Percentiles rank a stretch among this genome's conserved stretches.
Evolutionary conservation across 2,888 invertebrate species (phyloP).

Genomic region (Dicyrtomina minuta): DNA sequence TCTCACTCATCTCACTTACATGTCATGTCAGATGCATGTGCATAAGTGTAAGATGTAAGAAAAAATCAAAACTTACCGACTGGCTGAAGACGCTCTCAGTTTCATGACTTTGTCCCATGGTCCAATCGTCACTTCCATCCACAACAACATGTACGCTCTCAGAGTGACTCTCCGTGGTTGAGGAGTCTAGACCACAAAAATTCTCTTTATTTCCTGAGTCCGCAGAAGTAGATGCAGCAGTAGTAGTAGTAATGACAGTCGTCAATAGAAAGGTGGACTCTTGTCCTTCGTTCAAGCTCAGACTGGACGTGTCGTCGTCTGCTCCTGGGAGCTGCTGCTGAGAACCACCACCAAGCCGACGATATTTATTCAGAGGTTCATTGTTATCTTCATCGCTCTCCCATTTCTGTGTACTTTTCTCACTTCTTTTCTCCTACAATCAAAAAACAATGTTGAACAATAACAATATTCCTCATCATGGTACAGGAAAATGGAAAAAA

Average conservation of each 20-base stretch:
- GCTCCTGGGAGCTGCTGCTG: neutral
- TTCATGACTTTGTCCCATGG: constrained; percentile 53
- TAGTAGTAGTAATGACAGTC: neutral
- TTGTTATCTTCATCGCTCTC: constrained; percentile 50
- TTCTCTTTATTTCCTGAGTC: constrained; percentile 8
- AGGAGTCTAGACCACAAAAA: neutral
- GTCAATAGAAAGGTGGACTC: neutral
- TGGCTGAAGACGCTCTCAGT: constrained; percentile 49
- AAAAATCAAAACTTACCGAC: constrained; percentile 39
- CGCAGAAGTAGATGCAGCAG: constrained; percentile 6
- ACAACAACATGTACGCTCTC: constrained; percentile 39
- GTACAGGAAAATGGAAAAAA: too few relatives aligned
- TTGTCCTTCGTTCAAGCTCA: neutral
- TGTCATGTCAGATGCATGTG: too few relatives aligned
- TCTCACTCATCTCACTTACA: too few relatives aligned
- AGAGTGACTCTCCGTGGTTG: constrained; percentile 18
- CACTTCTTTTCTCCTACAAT: constrained; percentile 44
- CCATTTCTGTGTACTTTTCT: constrained; percentile 41
- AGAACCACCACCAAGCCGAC: constrained; percentile 32
- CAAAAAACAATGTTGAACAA: neutral
- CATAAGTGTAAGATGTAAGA: too few relatives aligned
- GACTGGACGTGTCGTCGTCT: constrained; percentile 23
- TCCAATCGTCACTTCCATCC: constrained; percentile 28
- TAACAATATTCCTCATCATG: neutral
- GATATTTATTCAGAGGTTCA: constrained; percentile 50